Conservation (phyloP, 2,888 invertebrate species). For the Beris chalybata region DNA sequence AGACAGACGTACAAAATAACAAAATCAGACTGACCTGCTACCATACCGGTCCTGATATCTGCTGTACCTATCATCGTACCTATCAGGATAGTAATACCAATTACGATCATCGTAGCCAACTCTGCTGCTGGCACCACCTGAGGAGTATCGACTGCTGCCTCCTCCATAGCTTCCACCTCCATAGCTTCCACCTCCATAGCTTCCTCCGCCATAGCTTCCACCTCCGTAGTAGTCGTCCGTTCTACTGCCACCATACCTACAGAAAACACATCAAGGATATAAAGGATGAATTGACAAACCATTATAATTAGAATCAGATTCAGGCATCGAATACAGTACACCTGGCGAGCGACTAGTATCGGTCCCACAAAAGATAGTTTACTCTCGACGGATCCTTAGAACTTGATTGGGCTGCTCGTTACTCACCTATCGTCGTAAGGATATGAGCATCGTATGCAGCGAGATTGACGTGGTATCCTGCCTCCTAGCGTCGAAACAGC, state of each 20-base stretch:
- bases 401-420: not conserved
- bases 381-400: not conserved
- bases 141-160: constrained; percentile 4
- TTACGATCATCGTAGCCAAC: constrained; percentile 40
- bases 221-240: constrained; percentile 9
- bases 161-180: not conserved
- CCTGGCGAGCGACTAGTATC: not conserved
- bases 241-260: not conserved
- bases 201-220: not conserved
- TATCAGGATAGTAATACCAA: constrained; percentile 43
- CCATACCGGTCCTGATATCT: constrained; percentile 36
- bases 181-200: constrained; percentile 4
- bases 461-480: constrained; percentile 50
- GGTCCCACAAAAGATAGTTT: not conserved
- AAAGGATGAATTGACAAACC: constrained; percentile 13
- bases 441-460: constrained; percentile 50
- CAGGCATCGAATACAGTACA: not conserved
- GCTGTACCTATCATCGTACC: constrained; percentile 36
- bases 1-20: constrained; percentile 10
- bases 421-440: constrained; percentile 49
- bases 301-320: constrained; percentile 7
- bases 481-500: constrained; percentile 36
- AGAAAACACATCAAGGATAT: not conserved
- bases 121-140: constrained; percentile 38
- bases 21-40: constrained; percentile 33